Base-by-base conservation (phyloP, 2,888 invertebrate genomes). In the Idaea straminata region DNA sequence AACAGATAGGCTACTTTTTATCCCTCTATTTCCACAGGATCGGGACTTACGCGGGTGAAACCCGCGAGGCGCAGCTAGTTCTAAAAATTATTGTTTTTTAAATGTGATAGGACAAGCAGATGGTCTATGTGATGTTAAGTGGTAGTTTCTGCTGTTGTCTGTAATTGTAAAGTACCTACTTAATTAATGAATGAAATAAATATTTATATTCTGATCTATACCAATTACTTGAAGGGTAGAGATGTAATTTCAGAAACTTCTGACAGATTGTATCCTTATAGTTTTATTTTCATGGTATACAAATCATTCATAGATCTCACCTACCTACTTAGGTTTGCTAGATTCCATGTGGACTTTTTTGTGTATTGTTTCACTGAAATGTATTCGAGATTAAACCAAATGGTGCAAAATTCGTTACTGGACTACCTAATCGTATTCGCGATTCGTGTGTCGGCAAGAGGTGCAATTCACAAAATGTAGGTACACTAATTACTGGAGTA, bases 391-490 rank as follows among this genome's bases (percentile, higher is more conserved):
- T 47, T 0, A 10, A 47, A 47, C 10, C 47, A 6, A 47, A 4
- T 10, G 5, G 36, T 36, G 36, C 36, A 10, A 7, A 13, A 47
- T 0, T 47, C 10, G 7, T 7, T 47, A 47, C 0, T 47, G 10
- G 47, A 13, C 47, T 2, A 25, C 25, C 1, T 47, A 47, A 10
- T 47, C 13, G 6, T 47, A 10, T 47, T 47, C 10, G 47, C 47
- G 47, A 47, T 4, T 13, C 47, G 47, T 47, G 38, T 38, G 47
- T 10, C 47, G 47, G 7, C 13, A 13, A 13, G 47, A 47, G 10
- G 47, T 47, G 47, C 47, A 47, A 47, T 13, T 47, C 5, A 47
- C 47, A 47, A 10, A 47, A 77, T 74, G 69, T 73, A 71, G 59
- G 5, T 63, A 47, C 4, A 15, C 57, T 38, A 36, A 61, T 36